Evolutionary conservation across 2,113 vertebrate genomes (phyloP), one percentile per base, ranked within the genome.

Genomic region (Acrocephalus kingi): DNA sequence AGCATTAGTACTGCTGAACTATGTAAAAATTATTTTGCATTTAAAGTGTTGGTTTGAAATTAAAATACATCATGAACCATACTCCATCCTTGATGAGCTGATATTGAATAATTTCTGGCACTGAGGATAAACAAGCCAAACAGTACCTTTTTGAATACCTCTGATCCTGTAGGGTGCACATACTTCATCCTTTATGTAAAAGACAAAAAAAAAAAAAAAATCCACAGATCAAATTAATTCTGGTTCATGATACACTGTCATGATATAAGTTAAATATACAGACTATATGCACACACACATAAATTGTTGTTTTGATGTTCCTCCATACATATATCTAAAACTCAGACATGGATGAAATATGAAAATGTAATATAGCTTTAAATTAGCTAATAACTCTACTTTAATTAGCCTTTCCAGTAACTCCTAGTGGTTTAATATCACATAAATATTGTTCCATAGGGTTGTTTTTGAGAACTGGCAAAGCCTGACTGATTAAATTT

Each of bases 361-460:
- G 61, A 75, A 89, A 78, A 52, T 43, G 43, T 37, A 81, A 92
- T 41, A 84, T 35, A 55, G 31, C 20, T 75, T 87, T 93, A 69
- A 94, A 78, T n/a, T 56, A 84, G 27, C 49, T 89, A 90, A 88
- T 82, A 77, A 73, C 54, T 91, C 49, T 79, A 30, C 21, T 86
- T 93, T 92, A 96, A 94, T 92, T 94, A 94, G 73, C 31, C 20
- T 81, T 87, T 81, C 56, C 73, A 28, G 63, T 82, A 94, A 87
- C 58, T 94, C 62, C 69, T 82, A 33, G 41, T 55, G 45, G 51
- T 92, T 94, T 95, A 92, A 81, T 76, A 87, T 82, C 64, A 85
- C 55, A 73, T 88, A 89, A 95, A 89, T 90, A 84, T 79, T 87
- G 54, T 93, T 92, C 83, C 62, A 82, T 31, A 41, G n/a, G 37